These are phyloP conservation scores for Triplophysa yarkandensis DNA, from an alignment of 2,797 vertebrate genomes.

Conservation along the genomic window DNA sequence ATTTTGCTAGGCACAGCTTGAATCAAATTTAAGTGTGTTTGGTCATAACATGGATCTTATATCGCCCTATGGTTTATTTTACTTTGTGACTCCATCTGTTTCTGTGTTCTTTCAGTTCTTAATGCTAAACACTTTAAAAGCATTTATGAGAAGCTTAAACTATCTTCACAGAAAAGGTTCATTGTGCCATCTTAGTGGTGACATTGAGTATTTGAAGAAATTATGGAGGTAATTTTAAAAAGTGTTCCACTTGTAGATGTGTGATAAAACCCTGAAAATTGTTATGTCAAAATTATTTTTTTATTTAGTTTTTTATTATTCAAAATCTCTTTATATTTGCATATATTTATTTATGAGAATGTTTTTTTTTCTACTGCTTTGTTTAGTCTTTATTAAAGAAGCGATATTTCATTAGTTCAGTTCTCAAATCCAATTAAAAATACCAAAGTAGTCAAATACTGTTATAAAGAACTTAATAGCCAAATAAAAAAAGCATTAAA, in stretches of 20 bases:
- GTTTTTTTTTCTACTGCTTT: not conserved
- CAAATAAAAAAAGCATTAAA: not conserved
- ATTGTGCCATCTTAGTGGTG: constrained; percentile 37
- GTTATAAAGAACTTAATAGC: not conserved
- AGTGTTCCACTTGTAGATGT: constrained; percentile 29
- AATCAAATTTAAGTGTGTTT: constrained; percentile 17
- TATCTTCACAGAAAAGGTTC: constrained; percentile 33
- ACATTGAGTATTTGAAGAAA: constrained; percentile 45
- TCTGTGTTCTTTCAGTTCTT: not conserved
- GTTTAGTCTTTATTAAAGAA: not conserved
- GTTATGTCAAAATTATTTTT: too few species aligned
- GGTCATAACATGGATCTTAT: not conserved
- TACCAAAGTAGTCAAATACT: not conserved
- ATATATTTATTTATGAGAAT: not conserved
- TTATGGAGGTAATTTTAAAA: constrained; percentile 42
- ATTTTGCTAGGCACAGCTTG: constrained; percentile 1
- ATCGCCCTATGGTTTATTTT: not conserved
- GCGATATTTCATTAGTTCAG: not conserved
- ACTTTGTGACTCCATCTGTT: not conserved
- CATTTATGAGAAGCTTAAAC: constrained; percentile 23
- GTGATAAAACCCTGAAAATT: not conserved
- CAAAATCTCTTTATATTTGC: not conserved
- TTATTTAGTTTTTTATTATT: too few species aligned
- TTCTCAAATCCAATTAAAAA: not conserved
- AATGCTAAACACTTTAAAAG: constrained; percentile 12